phyloP scores from a whole-genome alignment of 2,797 vertebrate species.

The Glyptemys insculpta region DNA sequence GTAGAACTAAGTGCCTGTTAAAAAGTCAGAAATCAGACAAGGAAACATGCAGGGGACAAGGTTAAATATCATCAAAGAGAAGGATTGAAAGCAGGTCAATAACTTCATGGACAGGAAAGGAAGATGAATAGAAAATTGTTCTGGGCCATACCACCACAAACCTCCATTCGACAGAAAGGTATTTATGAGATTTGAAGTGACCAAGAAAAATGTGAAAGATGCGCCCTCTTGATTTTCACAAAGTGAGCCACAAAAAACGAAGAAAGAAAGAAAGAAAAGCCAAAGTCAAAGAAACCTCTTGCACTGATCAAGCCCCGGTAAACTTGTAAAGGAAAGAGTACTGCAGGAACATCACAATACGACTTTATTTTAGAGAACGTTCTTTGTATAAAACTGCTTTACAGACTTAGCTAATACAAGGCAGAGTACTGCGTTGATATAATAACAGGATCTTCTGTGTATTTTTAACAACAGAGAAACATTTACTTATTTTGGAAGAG shows the following conservation, averaged over 20 bases:
- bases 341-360: rapidly evolving
- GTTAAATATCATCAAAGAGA: constrained; percentile 83
- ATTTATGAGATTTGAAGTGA: constrained; percentile 79
- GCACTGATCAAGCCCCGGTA: not conserved
- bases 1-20: constrained; percentile 76
- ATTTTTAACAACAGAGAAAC: not conserved
- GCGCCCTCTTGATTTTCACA: constrained; percentile 59
- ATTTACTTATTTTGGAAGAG: not conserved
- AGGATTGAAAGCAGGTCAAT: constrained; percentile 83
- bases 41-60: constrained; percentile 77
- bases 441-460: not conserved
- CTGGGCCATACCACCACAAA: constrained; percentile 58
- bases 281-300: constrained; percentile 45
- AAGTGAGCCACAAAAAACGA: not conserved
- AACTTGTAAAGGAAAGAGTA: not conserved
- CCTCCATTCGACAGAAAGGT: constrained; percentile 63
- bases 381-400: not conserved
- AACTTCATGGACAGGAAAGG: constrained; percentile 77
- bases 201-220: constrained; percentile 76
- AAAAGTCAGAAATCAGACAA: constrained; percentile 81
- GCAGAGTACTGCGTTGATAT: not conserved
- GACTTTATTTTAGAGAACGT: not conserved
- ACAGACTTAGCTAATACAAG: not conserved
- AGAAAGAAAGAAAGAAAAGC: constrained; percentile 4
- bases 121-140: constrained; percentile 79